Percentiles rank a stretch among this genome's conserved stretches.
Conservation (phyloP, 2,113 vertebrate genomes). For the human (Homo sapiens) region GRCh38 chr5:19998001-19998500, state of each 20-base stretch:
- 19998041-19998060: neutral
- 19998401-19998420: neutral
- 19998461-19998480: neutral
- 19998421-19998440: neutral
- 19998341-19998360: neutral
- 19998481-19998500: neutral
- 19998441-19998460: neutral
- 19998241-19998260: neutral
- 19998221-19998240: neutral
- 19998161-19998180: neutral
- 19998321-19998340: no score
- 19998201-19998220: neutral
- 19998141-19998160: fast-evolving
- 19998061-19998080: neutral
- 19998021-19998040: neutral
- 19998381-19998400: neutral
- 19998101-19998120: neutral
- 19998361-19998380: neutral
- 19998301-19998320: neutral
- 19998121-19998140: neutral
- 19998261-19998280: neutral
- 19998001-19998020: neutral
- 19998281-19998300: neutral
- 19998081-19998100: neutral
- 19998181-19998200: neutral